Evolutionary conservation across 2,888 invertebrate species (phyloP).

Genomic region (Pomacea canaliculata): DNA sequence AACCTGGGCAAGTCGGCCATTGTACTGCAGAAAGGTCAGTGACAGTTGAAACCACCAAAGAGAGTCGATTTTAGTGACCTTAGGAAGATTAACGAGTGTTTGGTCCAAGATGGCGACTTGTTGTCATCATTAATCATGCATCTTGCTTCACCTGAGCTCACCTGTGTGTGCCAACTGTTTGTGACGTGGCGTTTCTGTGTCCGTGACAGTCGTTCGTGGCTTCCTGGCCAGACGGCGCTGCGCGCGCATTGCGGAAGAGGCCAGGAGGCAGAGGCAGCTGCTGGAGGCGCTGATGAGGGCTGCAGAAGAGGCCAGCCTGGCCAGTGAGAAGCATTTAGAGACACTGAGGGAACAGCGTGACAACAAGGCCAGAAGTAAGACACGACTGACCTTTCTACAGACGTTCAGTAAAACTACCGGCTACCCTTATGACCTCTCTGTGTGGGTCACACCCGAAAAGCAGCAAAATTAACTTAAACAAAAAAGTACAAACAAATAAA

Average conservation of each 20-base stretch:
- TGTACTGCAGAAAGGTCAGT: constrained; percentile 58
- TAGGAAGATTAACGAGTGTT: no score
- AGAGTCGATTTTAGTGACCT: neutral
- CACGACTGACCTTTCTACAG: neutral
- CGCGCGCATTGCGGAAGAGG: constrained; percentile 35
- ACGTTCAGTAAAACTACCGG: neutral
- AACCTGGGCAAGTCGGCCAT: constrained; percentile 55
- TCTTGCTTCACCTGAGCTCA: no score
- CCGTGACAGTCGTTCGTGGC: constrained; percentile 44
- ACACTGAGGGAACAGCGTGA: constrained; percentile 10
- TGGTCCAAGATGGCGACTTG: no score
- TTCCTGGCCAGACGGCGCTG: constrained; percentile 50
- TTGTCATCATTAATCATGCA: no score
- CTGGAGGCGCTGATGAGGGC: constrained; percentile 44
- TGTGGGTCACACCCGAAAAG: neutral
- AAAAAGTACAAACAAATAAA: no score
- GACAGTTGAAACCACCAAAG: neutral
- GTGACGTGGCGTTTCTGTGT: no score
- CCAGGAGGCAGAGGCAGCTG: constrained; percentile 43
- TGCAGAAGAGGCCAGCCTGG: constrained; percentile 1
- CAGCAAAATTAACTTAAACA: no score
- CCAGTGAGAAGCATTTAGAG: constrained; percentile 1
- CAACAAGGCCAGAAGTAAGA: constrained; percentile 16
- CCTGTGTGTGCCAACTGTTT: no score
- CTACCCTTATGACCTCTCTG: neutral